Conservation (phyloP, 2,888 invertebrate genomes). For the Acronicta psi region DNA sequence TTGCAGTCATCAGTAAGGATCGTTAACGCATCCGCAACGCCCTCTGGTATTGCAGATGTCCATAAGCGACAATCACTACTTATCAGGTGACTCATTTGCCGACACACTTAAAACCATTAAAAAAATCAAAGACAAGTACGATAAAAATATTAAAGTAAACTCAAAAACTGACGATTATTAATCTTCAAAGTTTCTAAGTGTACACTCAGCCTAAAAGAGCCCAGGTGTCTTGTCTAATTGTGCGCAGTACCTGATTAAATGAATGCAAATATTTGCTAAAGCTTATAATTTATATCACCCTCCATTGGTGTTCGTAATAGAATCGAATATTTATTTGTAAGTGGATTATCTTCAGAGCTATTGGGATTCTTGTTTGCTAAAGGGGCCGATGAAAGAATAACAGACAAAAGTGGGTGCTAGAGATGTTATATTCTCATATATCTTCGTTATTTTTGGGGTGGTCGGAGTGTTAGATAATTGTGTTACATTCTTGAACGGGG, state of each 20-base stretch:
- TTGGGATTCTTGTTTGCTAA: slow-evolving; percentile 43
- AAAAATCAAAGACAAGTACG: background rate
- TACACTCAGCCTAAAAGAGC: slow-evolving; percentile 5
- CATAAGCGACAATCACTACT: no score
- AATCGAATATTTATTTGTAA: slow-evolving; percentile 47
- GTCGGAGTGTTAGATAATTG: background rate
- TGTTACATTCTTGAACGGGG: background rate
- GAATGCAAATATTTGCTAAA: slow-evolving; percentile 54
- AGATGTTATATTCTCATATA: slow-evolving; percentile 33
- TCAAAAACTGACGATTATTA: background rate
- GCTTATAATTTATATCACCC: slow-evolving; percentile 49
- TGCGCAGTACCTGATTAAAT: slow-evolving; percentile 46
- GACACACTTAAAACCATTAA: no score
- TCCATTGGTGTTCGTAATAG: slow-evolving; percentile 53
- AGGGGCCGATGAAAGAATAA: slow-evolving; percentile 39
- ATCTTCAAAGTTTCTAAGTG: background rate
- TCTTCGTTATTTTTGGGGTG: slow-evolving; percentile 8
- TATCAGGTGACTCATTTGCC: no score
- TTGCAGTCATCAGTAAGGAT: no score
- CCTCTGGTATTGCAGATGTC: no score
- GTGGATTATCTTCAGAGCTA: slow-evolving; percentile 39
- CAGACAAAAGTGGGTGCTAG: slow-evolving; percentile 23
- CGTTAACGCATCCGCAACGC: no score
- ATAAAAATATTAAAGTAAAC: background rate
- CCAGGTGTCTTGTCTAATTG: slow-evolving; percentile 52